Base-by-base conservation (phyloP, 2,888 invertebrate genomes). In the Creontiades dilutus region DNA sequence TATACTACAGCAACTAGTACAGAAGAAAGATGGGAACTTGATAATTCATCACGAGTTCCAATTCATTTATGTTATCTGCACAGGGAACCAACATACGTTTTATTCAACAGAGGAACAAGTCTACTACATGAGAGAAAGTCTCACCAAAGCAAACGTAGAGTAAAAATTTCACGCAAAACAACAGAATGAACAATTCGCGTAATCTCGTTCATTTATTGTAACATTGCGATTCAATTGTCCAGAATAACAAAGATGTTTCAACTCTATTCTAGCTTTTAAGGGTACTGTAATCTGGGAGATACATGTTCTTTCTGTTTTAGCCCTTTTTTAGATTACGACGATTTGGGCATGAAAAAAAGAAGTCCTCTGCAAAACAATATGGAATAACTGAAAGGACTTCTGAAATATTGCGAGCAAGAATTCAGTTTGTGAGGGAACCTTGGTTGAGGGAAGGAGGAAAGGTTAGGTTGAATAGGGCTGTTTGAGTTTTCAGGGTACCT, bases 401-500 rank as follows among this genome's bases (percentile, higher is more conserved):
- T 82, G 52, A 85, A 85, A 85, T 85, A 85, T 85, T 61, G 85
- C 85, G 61, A 61, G 48, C 28, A 82, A 82, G 82, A 46, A 85
- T 85, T 85, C 37, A 57, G 85, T 85, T 85, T 55, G 85, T 19
- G 55, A 61, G 57, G 61, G 61, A 61, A 61, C n/a, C 19, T 19
- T 84, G 14, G 23, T 7, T 19, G 47, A 27, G 27, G 28, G 84
- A 61, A 16, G 85, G 28, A 23, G 61, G 46, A 80, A 85, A 23
- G 61, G 57, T 27, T 16, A 61, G 85, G 57, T 61, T 57, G 61
- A 85, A 61, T 61, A 46, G 85, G 85, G 61, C 85, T 61, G 85
- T 85, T 85, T 85, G 85, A 85, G 85, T 85, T 85, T 85, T 85
- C 85, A 85, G 85, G 61, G 85, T 85, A 85, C 85, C 85, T 85